A percentile compares a stretch with the other conserved stretches of the same genome.
phyloP scores from a whole-genome alignment of 2,113 vertebrate species.

The Psilopsiagon aymara region DNA sequence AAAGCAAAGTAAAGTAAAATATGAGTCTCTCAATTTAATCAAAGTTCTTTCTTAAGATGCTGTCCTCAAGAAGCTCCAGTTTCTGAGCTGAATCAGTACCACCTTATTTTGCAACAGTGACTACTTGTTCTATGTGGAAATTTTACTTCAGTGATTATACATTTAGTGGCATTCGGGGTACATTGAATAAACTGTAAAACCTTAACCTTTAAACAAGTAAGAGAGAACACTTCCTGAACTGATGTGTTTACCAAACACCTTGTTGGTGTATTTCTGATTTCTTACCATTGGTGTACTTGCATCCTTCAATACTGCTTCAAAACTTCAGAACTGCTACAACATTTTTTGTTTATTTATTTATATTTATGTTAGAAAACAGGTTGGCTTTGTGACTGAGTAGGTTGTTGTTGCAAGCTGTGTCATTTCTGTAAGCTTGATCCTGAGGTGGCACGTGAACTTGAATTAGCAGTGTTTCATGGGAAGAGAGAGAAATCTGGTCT shows the following conservation, averaged over 20 bases:
- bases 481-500: conserved; percentile 48
- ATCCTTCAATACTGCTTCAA: background rate
- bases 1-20: background rate
- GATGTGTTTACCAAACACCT: background rate
- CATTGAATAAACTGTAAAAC: background rate
- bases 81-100: background rate
- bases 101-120: background rate
- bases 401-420: background rate
- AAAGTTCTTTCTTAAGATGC: background rate
- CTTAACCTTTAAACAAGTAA: background rate
- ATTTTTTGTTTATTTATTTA: background rate
- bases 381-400: background rate
- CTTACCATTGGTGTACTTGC: background rate
- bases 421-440: background rate
- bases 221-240: background rate
- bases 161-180: background rate
- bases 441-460: background rate
- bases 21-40: background rate
- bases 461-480: background rate
- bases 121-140: background rate
- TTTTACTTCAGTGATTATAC: background rate
- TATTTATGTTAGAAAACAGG: background rate
- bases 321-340: background rate
- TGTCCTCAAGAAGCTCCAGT: background rate
- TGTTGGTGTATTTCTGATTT: background rate